A percentile compares a stretch with the other conserved stretches of the same genome.
These are phyloP conservation scores for Gonatopus flavifemur DNA, from an alignment of 1,140 invertebrate species.

Conservation along the genomic window DNA sequence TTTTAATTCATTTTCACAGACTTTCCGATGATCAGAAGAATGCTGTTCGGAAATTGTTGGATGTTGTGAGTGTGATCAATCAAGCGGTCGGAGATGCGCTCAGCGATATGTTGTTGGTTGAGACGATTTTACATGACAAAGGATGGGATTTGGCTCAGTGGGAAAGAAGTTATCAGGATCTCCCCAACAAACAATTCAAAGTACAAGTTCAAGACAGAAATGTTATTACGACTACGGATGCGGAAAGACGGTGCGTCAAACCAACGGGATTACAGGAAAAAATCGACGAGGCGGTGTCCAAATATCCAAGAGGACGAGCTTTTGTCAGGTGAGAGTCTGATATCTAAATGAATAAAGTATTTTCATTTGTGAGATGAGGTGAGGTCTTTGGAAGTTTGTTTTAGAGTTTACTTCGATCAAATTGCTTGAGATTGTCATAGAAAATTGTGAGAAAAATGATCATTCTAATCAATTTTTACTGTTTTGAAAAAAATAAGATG, in stretches of 20 bases:
- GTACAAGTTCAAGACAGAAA: slow-evolving; percentile 84
- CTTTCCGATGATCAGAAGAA: slow-evolving; percentile 47
- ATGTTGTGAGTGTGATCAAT: slow-evolving; percentile 85
- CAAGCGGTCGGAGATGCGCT: slow-evolving; percentile 97
- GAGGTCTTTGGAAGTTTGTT: too few relatives aligned
- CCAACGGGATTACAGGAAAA: slow-evolving; percentile 81
- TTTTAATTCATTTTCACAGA: slow-evolving; percentile 32
- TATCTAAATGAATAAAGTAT: neutral
- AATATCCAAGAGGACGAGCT: slow-evolving; percentile 73
- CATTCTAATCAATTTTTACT: too few relatives aligned
- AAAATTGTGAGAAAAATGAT: too few relatives aligned
- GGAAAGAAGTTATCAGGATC: slow-evolving; percentile 79
- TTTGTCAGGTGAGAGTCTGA: slow-evolving; percentile 84
- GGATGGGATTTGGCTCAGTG: slow-evolving; percentile 81
- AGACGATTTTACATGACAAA: slow-evolving; percentile 81
- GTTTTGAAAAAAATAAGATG: too few relatives aligned
- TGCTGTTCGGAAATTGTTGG: slow-evolving; percentile 65
- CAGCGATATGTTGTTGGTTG: slow-evolving; percentile 92
- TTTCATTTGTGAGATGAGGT: too few relatives aligned
- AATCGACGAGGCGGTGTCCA: slow-evolving; percentile 73
- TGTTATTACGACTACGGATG: slow-evolving; percentile 81
- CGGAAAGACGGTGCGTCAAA: slow-evolving; percentile 75
- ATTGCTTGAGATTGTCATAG: too few relatives aligned
- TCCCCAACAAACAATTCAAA: slow-evolving; percentile 88
- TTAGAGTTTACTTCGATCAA: too few relatives aligned